These are phyloP conservation scores for Scaptomyza polygonia DNA, from an alignment of 2,888 invertebrate genomes.

Conservation along the genomic window DNA sequence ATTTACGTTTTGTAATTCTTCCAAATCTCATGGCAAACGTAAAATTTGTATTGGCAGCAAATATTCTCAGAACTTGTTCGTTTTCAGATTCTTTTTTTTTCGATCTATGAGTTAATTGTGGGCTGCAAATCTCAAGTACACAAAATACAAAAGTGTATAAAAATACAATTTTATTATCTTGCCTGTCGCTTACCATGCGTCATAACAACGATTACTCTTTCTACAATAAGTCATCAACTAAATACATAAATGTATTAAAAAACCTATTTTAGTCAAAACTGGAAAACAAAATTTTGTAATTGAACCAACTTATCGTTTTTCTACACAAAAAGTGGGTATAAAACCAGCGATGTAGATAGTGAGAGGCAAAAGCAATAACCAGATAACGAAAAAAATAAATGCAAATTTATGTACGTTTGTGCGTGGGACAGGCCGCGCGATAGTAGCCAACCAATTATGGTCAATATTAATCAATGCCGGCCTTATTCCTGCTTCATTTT, in stretches of 20 bases:
- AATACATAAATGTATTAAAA: conserved; percentile 31
- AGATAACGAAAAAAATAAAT: conserved; percentile 50
- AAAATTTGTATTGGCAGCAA: conserved; percentile 35
- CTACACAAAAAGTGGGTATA: conserved; percentile 55
- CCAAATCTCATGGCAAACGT: conserved; percentile 39
- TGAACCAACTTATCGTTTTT: conserved; percentile 40
- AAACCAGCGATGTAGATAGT: conserved; percentile 66
- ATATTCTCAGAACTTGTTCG: conserved; percentile 32
- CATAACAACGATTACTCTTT: conserved; percentile 40
- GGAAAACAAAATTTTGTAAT: conserved; percentile 50
- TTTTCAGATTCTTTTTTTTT: conserved; percentile 1
- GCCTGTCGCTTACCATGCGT: conserved; percentile 48
- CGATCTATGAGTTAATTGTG: conserved; percentile 22
- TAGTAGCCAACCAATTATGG: conserved; percentile 59
- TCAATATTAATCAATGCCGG: conserved; percentile 72
- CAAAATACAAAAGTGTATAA: conserved; percentile 47
- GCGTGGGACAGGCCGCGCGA: conserved; percentile 9
- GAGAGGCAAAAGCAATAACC: conserved; percentile 57
- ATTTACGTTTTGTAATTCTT: conserved; percentile 57
- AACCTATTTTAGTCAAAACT: conserved; percentile 43
- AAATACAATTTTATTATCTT: conserved; percentile 69
- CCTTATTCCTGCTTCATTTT: conserved; percentile 10
- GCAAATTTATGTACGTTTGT: conserved; percentile 7
- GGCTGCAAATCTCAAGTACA: conserved; percentile 18
- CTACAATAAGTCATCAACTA: conserved; percentile 34